Evolutionary conservation across 2,113 vertebrate species (phyloP).

Genomic region (Thomomys bottae): DNA sequence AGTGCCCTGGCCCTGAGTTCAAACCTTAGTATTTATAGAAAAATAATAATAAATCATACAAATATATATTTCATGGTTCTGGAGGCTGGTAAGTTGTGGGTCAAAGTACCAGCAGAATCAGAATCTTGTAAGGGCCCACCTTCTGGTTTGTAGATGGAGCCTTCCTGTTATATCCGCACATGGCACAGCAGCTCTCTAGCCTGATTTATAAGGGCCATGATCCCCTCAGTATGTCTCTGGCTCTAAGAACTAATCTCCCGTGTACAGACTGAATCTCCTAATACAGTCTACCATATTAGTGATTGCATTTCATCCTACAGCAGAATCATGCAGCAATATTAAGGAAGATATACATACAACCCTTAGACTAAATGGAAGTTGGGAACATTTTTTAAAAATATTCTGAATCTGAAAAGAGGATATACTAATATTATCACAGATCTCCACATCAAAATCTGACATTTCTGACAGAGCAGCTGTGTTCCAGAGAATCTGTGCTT

Average conservation of each 20-base stretch:
- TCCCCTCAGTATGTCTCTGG: background rate
- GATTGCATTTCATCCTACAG: background rate
- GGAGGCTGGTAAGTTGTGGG: background rate
- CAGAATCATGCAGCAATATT: background rate
- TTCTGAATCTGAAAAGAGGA: background rate
- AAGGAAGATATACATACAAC: background rate
- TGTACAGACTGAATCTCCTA: background rate
- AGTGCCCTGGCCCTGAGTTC: too few relatives aligned
- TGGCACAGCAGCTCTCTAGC: background rate
- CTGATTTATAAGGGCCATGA: background rate
- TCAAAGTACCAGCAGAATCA: background rate
- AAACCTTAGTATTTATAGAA: too few relatives aligned
- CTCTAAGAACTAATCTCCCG: background rate
- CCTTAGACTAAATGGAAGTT: constrained; percentile 24
- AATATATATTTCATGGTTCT: background rate
- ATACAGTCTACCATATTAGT: background rate
- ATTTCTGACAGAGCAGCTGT: background rate
- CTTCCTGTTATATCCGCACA: background rate
- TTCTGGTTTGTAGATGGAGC: background rate
- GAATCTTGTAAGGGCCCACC: background rate
- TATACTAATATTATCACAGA: background rate
- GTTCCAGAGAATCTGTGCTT: background rate
- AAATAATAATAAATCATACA: too few relatives aligned
- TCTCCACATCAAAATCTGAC: background rate
- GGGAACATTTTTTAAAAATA: background rate